A percentile compares a stretch with the other conserved stretches of the same genome.
These are phyloP conservation scores for Panagrolaimus sp. DNA, from an alignment of 1,140 invertebrate species.

Conservation along the genomic window DNA sequence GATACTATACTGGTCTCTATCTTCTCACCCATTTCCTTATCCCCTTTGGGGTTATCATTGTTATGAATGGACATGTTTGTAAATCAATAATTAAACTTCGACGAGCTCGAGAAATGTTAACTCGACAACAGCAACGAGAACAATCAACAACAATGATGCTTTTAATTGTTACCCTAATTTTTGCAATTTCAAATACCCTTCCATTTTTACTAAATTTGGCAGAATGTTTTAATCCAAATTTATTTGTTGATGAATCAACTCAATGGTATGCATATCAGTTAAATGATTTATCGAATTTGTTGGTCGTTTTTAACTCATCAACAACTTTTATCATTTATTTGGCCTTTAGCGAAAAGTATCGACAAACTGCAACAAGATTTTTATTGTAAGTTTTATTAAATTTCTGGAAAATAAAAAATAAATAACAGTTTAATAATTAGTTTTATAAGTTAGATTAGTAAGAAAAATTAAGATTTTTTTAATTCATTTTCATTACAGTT, in stretches of 20 bases:
- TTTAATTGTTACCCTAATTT: conserved; percentile 51
- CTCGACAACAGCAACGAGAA: conserved; percentile 51
- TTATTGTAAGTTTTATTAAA: conserved; percentile 18
- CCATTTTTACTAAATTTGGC: conserved; percentile 49
- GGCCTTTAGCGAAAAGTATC: conserved; percentile 40
- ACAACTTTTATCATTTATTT: conserved; percentile 42
- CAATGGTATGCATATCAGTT: conserved; percentile 42
- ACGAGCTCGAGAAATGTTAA: conserved; percentile 40
- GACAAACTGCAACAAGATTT: conserved; percentile 26
- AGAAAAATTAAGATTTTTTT: too few species aligned
- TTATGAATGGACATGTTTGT: conserved; percentile 49
- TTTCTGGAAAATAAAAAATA: neutral
- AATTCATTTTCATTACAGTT: too few species aligned
- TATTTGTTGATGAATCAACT: conserved; percentile 49
- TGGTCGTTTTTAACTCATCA: conserved; percentile 43
- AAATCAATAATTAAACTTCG: conserved; percentile 44
- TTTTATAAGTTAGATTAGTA: too few species aligned
- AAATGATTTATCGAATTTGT: conserved; percentile 54
- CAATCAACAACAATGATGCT: conserved; percentile 55
- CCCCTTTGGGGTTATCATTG: conserved; percentile 48
- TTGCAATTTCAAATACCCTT: conserved; percentile 52
- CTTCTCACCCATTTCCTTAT: conserved; percentile 54
- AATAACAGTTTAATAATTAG: neutral
- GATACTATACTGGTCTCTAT: conserved; percentile 51
- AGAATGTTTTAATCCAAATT: conserved; percentile 48